A percentile compares a stretch with the other conserved stretches of the same genome.
phyloP scores from a whole-genome alignment of 2,113 vertebrate genomes.

The Myotis brandtii region DNA sequence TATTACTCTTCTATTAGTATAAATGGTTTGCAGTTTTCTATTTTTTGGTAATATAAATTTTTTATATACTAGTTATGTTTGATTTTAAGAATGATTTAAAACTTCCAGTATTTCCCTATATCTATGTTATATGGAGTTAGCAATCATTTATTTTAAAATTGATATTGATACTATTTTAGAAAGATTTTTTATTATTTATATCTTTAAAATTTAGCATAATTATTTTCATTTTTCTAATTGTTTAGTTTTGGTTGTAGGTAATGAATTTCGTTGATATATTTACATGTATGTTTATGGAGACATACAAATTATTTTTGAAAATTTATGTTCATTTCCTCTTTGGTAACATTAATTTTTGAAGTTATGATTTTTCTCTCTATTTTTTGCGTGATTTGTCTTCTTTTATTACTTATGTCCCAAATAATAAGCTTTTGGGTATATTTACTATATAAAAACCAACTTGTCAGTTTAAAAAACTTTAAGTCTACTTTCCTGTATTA shows the following conservation, averaged over 20 bases:
- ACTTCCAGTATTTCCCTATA: not conserved
- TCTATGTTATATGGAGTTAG: not conserved
- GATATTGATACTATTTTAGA: not conserved
- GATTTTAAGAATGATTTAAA: not conserved
- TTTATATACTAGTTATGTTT: not conserved
- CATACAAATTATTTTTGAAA: not conserved
- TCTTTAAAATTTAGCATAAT: not conserved
- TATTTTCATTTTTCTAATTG: not conserved
- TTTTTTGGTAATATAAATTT: not conserved
- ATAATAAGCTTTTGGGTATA: not conserved
- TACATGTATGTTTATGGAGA: not conserved
- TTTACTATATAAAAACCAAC: not conserved
- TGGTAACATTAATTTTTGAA: not conserved
- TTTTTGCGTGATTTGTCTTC: not conserved
- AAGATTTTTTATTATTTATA: not conserved
- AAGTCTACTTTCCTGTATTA: not conserved
- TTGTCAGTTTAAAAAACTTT: not conserved
- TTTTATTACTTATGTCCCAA: not conserved
- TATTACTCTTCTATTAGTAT: too few relatives aligned
- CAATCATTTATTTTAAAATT: not conserved
- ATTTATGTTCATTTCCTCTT: not conserved
- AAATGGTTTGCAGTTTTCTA: not conserved
- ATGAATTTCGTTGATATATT: not conserved
- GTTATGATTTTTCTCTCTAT: not conserved
- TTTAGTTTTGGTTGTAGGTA: not conserved